Evolutionary conservation across 2,797 vertebrate genomes (phyloP), one percentile per base, ranked within the genome.

Genomic region (Okamejei kenojei): DNA sequence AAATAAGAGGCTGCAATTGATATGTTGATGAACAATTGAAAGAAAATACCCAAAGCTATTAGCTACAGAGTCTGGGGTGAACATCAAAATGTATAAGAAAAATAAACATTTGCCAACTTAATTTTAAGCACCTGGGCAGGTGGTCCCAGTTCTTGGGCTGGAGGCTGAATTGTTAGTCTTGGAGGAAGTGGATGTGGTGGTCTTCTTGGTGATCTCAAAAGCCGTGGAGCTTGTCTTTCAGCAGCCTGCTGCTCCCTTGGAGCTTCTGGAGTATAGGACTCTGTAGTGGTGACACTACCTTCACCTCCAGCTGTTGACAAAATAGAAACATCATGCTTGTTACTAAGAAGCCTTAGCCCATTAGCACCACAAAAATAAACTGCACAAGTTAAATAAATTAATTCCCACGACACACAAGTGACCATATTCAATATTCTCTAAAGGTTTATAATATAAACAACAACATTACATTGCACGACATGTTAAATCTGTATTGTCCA

Each of bases 141-240:
- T 0, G 98, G 97, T 5, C 97, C 98, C 94, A 98, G 95, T 15
- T 99, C 99, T 93, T 97, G 98, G 29, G 97, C 96, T 9, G 97
- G 96, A 6, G 97, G 96, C 1, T 98, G 97, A 94, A 98, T 97
- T 93, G 97, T 99, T 17, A 98, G 95, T 1, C 98, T 96, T 0
- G 98, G 95, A 2, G 98, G 98, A 54, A 98, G 96, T 0, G 97
- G 97, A 93, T 98, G 98, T 0, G 97, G 96, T 0, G 96, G 97
- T 94, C 99, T 97, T 81, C 98, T 96, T 3, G 98, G 98, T 0
- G 98, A 98, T 94, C 97, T 98, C 0, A 98, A 98, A 61, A 97
- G 97, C 19, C 98, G 96, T 8, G 97, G 95, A 7, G 95, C 93
- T 94, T 97, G 97, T 78, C 97, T 96, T 94, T 97, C 96, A 0